phyloP scores from a whole-genome alignment of 1,140 invertebrate species.

The Lutraria rhynchaena region DNA sequence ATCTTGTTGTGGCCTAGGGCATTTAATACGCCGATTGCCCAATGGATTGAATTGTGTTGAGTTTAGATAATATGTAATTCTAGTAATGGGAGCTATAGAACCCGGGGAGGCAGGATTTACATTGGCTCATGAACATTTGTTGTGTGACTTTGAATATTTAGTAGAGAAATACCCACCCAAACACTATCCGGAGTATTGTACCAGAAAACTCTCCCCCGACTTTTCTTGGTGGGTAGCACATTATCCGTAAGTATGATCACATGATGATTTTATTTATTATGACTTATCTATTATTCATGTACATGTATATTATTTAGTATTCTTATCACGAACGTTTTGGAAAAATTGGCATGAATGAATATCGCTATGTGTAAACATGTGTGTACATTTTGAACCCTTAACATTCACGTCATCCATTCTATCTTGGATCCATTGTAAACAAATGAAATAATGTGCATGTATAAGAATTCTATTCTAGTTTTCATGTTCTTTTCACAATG shows the following conservation, averaged over 20 bases:
- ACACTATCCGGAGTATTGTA: slow-evolving; percentile 82
- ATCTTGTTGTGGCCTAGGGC: too few relatives aligned
- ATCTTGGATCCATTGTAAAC: too few relatives aligned
- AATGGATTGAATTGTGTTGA: too few relatives aligned
- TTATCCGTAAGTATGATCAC: slow-evolving; percentile 85
- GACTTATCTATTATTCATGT: neutral
- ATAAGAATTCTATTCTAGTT: too few relatives aligned
- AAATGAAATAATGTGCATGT: too few relatives aligned
- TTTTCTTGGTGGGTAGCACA: slow-evolving; percentile 89
- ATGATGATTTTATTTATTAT: too few relatives aligned
- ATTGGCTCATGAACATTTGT: slow-evolving; percentile 91
- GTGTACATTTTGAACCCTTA: neutral
- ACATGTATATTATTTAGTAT: neutral
- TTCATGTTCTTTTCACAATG: too few relatives aligned
- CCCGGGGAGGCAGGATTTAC: slow-evolving; percentile 86
- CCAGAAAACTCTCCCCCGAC: slow-evolving; percentile 84
- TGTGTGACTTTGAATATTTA: slow-evolving; percentile 85
- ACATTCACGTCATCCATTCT: neutral
- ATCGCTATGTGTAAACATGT: neutral
- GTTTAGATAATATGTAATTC: too few relatives aligned
- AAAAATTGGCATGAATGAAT: neutral
- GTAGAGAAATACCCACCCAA: slow-evolving; percentile 81
- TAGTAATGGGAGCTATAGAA: slow-evolving; percentile 87
- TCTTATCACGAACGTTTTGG: neutral
- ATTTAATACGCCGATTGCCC: too few relatives aligned